These are phyloP conservation scores for Scleropages formosus DNA, from an alignment of 2,797 vertebrate genomes.

Conservation along the genomic window DNA sequence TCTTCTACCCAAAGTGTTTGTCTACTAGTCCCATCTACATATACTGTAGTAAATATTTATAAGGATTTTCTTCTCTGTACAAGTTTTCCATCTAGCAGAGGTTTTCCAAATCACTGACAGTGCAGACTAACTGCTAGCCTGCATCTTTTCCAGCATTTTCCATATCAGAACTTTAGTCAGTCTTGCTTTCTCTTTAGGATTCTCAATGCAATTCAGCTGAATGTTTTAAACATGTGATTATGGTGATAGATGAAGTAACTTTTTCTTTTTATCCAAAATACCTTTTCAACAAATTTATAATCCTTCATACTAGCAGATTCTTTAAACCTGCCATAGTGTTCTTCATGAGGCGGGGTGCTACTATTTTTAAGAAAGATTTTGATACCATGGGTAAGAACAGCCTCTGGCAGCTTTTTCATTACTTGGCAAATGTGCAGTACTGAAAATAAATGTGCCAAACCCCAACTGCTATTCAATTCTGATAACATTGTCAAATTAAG, in stretches of 20 bases:
- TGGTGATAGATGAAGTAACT: neutral
- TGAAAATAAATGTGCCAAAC: constrained; percentile 12
- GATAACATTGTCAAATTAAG: neutral
- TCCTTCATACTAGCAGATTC: neutral
- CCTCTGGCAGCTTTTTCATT: neutral
- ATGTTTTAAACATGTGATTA: constrained; percentile 31
- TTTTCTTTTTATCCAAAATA: constrained; percentile 3
- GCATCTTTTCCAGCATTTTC: constrained; percentile 24
- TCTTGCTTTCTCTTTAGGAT: constrained; percentile 57
- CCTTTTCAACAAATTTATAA: neutral
- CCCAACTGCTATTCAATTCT: neutral
- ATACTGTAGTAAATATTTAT: constrained; percentile 38
- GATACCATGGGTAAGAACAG: neutral
- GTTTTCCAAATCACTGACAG: constrained; percentile 38
- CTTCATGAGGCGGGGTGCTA: neutral
- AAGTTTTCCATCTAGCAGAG: constrained; percentile 26
- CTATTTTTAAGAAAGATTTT: neutral
- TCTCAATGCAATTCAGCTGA: constrained; percentile 60
- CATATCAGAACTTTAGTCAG: constrained; percentile 51
- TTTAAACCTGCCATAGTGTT: constrained; percentile 1
- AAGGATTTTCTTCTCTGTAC: constrained; percentile 31
- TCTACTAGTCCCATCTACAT: constrained; percentile 9
- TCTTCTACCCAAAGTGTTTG: constrained; percentile 23
- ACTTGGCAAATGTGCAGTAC: neutral
- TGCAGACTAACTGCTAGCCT: constrained; percentile 48